Conservation (phyloP, 37 sponge, comb jelly and placozoan genomes). For the Beroe forskalii region DNA sequence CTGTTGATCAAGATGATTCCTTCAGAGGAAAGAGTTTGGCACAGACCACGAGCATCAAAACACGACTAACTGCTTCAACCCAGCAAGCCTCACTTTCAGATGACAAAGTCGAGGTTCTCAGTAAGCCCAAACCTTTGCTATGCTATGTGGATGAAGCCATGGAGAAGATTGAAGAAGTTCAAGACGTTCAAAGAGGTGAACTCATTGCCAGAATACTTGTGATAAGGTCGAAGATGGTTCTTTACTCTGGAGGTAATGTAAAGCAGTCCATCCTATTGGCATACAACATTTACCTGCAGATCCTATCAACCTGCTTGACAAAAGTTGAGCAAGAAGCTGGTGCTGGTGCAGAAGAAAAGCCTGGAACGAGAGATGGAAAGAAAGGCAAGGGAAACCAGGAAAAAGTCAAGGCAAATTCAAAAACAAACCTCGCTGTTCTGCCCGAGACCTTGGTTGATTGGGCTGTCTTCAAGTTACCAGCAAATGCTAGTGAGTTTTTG, state of each 20-base stretch:
- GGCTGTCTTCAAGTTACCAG: constrained; percentile 36
- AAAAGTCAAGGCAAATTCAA: not conserved
- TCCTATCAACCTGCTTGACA: not conserved
- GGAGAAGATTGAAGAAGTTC: not conserved
- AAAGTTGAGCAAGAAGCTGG: not conserved
- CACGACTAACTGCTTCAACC: constrained; percentile 21
- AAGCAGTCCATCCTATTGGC: constrained; percentile 47
- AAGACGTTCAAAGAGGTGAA: constrained; percentile 51
- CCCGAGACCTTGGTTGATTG: constrained; percentile 14
- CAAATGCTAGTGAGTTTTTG: not conserved
- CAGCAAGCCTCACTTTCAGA: not conserved
- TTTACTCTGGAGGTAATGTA: constrained; percentile 9
- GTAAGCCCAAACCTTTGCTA: constrained; percentile 24
- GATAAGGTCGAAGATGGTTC: constrained; percentile 20
- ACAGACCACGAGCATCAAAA: constrained; percentile 15
- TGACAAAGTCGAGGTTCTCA: constrained; percentile 31
- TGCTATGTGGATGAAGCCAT: constrained; percentile 42
- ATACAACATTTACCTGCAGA: not conserved
- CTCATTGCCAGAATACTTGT: constrained; percentile 50
- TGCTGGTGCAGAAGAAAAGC: not conserved
- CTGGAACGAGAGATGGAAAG: constrained; percentile 46
- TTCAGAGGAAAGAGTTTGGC: not conserved
- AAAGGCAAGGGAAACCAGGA: not conserved
- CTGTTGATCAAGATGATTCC: constrained; percentile 11
- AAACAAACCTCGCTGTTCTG: not conserved